These are phyloP conservation scores for Synanthedon formicaeformis DNA, from an alignment of 2,888 invertebrate species.

Conservation along the genomic window DNA sequence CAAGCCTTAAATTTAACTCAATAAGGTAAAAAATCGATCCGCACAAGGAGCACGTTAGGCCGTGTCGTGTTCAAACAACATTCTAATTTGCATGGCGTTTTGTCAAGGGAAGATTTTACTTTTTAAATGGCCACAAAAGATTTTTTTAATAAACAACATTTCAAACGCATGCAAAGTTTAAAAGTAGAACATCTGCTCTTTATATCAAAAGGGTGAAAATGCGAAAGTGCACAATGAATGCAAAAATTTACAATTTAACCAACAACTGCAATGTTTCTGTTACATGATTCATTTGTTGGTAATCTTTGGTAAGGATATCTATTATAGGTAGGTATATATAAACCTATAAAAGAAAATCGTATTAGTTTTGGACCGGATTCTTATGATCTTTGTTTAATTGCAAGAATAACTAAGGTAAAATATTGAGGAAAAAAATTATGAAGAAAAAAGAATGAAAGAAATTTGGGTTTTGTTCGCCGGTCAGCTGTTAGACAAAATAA, in stretches of 20 bases:
- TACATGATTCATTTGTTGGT: too few species aligned
- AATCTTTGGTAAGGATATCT: too few species aligned
- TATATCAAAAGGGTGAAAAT: conserved; percentile 1
- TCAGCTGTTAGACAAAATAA: too few species aligned
- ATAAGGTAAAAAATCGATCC: neutral
- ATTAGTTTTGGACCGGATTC: too few species aligned
- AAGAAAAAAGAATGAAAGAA: too few species aligned
- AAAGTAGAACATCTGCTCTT: conserved; percentile 63
- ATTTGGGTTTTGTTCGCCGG: too few species aligned
- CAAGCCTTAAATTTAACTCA: neutral
- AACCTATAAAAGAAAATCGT: too few species aligned
- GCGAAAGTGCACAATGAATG: neutral
- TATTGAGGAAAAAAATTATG: too few species aligned
- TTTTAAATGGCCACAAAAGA: conserved; percentile 67
- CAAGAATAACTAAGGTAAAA: too few species aligned
- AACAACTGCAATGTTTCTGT: too few species aligned
- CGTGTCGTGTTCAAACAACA: conserved; percentile 1
- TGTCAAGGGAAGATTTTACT: conserved; percentile 58
- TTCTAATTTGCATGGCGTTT: conserved; percentile 68
- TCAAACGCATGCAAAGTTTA: conserved; percentile 43
- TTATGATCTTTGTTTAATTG: too few species aligned
- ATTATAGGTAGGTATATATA: too few species aligned
- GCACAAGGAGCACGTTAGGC: neutral
- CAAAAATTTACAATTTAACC: neutral
- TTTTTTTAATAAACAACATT: conserved; percentile 65